phyloP scores from a whole-genome alignment of 1,140 invertebrate genomes.

The Caenorhabditis briggsae region DNA sequence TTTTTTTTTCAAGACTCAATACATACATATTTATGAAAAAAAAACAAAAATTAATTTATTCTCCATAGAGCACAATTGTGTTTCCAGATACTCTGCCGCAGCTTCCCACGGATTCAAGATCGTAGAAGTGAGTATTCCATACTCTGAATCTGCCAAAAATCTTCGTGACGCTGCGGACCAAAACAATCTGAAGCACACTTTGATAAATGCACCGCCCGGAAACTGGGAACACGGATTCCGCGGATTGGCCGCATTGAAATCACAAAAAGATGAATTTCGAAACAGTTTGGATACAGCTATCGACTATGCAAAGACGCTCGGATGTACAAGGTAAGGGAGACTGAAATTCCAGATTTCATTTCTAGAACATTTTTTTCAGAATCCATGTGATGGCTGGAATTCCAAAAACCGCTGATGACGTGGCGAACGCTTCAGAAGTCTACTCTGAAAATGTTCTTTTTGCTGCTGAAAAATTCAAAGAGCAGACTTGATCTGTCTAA shows the following conservation, averaged over 20 bases:
- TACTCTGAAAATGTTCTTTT: conserved; percentile 51
- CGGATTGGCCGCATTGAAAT: conserved; percentile 56
- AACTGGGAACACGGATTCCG: conserved; percentile 44
- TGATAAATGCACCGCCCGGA: conserved; percentile 62
- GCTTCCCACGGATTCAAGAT: conserved; percentile 55
- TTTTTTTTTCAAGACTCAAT: no score
- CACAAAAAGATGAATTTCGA: conserved; percentile 41
- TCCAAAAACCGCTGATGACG: not conserved
- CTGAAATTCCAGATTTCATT: not conserved
- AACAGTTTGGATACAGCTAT: conserved; percentile 39
- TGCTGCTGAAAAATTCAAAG: conserved; percentile 21
- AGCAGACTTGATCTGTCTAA: conserved; percentile 42
- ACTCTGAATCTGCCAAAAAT: conserved; percentile 50
- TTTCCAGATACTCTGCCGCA: conserved; percentile 47
- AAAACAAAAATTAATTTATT: no score
- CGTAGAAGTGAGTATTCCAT: conserved; percentile 49
- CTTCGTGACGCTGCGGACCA: conserved; percentile 48
- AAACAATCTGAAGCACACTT: conserved; percentile 21
- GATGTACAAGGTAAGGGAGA: conserved; percentile 16
- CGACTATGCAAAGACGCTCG: conserved; percentile 48
- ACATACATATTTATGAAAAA: no score
- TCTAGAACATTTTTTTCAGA: not conserved
- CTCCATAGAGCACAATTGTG: not conserved
- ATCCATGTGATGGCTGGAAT: conserved; percentile 62
- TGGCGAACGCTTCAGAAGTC: not conserved